phyloP scores from a whole-genome alignment of 2,888 invertebrate species.

The Catocala nupta region DNA sequence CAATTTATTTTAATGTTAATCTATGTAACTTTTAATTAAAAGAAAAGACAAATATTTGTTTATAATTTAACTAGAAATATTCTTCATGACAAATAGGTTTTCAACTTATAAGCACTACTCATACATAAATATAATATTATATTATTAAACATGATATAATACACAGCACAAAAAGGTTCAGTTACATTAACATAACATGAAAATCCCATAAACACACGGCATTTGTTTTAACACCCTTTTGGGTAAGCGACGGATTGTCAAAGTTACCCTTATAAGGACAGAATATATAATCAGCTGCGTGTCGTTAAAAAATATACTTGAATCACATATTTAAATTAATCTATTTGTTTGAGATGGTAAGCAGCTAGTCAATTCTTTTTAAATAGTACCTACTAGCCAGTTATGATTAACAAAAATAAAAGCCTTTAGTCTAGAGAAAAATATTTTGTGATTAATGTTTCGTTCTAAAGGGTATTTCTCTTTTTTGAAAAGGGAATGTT shows the following conservation, averaged over 20 bases:
- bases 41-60: too few relatives aligned
- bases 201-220: slow-evolving; percentile 85
- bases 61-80: too few relatives aligned
- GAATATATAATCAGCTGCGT: slow-evolving; percentile 65
- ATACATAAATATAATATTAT: neutral
- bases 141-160: slow-evolving; percentile 32
- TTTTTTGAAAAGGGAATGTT: too few relatives aligned
- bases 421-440: too few relatives aligned
- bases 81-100: too few relatives aligned
- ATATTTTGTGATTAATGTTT: too few relatives aligned
- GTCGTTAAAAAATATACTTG: slow-evolving; percentile 32
- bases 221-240: slow-evolving; percentile 82
- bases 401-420: too few relatives aligned
- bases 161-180: slow-evolving; percentile 60
- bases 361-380: too few relatives aligned
- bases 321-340: neutral
- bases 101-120: neutral
- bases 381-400: too few relatives aligned
- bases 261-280: slow-evolving; percentile 65
- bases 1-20: too few relatives aligned
- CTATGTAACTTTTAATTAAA: too few relatives aligned
- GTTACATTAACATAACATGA: slow-evolving; percentile 82
- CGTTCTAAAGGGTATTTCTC: too few relatives aligned
- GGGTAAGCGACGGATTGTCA: slow-evolving; percentile 69
- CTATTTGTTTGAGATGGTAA: neutral